Base-by-base conservation (phyloP, 2,113 vertebrate species). In the Saguinus midas region DNA sequence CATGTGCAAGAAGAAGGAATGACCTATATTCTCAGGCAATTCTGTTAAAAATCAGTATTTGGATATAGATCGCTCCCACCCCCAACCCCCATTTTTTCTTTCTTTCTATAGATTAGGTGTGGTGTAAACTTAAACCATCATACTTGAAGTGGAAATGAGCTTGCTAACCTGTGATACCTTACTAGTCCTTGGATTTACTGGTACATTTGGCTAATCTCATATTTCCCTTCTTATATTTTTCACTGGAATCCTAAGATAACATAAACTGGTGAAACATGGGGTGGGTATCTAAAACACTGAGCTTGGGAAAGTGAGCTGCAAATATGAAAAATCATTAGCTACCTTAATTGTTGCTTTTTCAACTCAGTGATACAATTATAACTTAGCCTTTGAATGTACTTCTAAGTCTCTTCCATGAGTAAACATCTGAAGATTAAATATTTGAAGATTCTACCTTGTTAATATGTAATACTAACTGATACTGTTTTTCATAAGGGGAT, bases 221-320 rank as follows among this genome's bases (percentile, higher is more conserved):
- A 87, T 85, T 91, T 95, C 68, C 87, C 52, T 94, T 96, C 78
- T 84, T 83, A 85, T 23, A 66, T 91, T 96, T 88, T 97, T 95
- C 55, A 93, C 32, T 66, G 50, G 57, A 72, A 90, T 92, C 45
- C 32, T 86, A 90, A 70, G 7, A 75, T 94, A 82, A 96, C 48
- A 61, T 76, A 83, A 73, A 50, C n/a, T 83, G 76, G 29, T 32
- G 32, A 89, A 95, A 87, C 29, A 35, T 84, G 3, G 75, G 61
- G 92, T 78, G 12, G 21, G 76, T 70, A 61, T 78, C 8, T 83
- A 78, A 97, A 86, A 66, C 75, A 80, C 32, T 55, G 80, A 48
- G 73, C 32, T 79, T 73, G 40, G 58, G 27, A 87, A 95, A 87
- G 18, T 55, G 48, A 89, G 29, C 27, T 85, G 27, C 57, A 91